These are phyloP conservation scores for Eremobia ochroleuca DNA, from an alignment of 2,888 invertebrate genomes.

Conservation along the genomic window DNA sequence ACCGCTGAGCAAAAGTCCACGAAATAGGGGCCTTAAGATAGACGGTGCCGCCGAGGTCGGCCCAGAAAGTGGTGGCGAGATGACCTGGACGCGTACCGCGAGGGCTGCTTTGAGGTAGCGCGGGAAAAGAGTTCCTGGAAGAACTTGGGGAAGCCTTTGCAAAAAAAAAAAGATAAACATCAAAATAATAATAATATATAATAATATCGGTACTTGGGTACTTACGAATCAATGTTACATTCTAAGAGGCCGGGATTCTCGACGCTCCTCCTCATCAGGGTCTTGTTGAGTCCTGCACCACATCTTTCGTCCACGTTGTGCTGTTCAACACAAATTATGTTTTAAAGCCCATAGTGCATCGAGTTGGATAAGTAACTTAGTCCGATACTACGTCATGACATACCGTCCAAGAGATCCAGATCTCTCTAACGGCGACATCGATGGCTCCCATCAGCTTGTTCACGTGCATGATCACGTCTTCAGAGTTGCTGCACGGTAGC, in stretches of 20 bases:
- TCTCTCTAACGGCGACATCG: constrained; percentile 87
- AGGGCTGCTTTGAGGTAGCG: background rate
- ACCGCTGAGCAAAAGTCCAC: background rate
- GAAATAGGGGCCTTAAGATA: background rate
- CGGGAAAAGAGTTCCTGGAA: background rate
- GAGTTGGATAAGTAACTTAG: background rate
- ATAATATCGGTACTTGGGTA: constrained; percentile 1
- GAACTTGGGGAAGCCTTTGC: background rate
- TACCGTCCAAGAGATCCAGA: constrained; percentile 89
- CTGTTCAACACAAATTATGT: constrained; percentile 67
- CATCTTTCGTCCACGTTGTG: constrained; percentile 92
- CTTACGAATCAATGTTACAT: constrained; percentile 95
- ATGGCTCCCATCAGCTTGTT: constrained; percentile 92
- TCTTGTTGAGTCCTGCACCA: constrained; percentile 92
- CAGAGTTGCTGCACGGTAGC: constrained; percentile 93
- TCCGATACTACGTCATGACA: constrained; percentile 35
- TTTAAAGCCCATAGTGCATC: too few species aligned
- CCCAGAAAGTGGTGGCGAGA: background rate
- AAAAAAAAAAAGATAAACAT: background rate
- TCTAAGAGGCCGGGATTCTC: constrained; percentile 93
- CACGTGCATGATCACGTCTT: constrained; percentile 93
- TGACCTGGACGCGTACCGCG: background rate
- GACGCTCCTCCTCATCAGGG: constrained; percentile 93
- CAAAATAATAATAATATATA: too few species aligned
- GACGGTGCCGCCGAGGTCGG: background rate